Percentiles rank a stretch among this genome's conserved stretches.
These are phyloP conservation scores for Tachyglossus aculeatus DNA, from an alignment of 2,797 vertebrate species.

Conservation along the genomic window DNA sequence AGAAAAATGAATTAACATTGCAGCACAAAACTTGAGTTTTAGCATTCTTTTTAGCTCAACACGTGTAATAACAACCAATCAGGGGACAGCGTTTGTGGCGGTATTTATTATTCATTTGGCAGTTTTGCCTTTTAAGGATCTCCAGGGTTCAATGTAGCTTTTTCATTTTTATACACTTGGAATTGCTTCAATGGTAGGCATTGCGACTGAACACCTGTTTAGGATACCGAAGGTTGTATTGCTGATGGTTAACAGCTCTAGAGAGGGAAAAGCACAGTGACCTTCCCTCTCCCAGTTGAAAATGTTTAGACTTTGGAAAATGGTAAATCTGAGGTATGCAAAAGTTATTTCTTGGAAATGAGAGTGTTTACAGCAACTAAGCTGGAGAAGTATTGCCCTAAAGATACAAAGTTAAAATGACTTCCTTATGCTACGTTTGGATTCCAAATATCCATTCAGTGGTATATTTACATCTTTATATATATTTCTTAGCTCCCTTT, in stretches of 20 bases:
- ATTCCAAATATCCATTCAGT: not conserved
- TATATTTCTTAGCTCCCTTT: too few species aligned
- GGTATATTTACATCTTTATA: too few species aligned
- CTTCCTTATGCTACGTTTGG: not conserved
- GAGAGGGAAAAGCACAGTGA: not conserved
- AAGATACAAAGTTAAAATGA: not conserved
- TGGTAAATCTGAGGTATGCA: not conserved
- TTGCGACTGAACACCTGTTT: not conserved
- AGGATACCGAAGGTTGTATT: not conserved
- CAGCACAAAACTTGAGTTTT: not conserved
- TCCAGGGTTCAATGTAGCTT: not conserved
- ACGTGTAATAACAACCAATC: conserved; percentile 2
- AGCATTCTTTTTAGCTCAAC: conserved; percentile 8
- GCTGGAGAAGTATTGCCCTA: not conserved
- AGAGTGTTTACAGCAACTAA: not conserved
- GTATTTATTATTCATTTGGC: conserved; percentile 13
- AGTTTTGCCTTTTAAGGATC: not conserved
- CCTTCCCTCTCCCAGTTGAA: not conserved
- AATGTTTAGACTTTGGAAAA: not conserved
- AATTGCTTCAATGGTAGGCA: conserved; percentile 11
- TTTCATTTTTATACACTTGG: conserved; percentile 28
- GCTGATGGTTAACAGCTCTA: not conserved
- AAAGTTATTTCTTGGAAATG: not conserved
- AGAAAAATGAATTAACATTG: conserved; percentile 15
- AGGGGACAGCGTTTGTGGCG: conserved; percentile 7